A percentile compares a stretch with the other conserved stretches of the same genome.
phyloP scores from a whole-genome alignment of 2,888 invertebrate genomes.

The Campoplex capitator region DNA sequence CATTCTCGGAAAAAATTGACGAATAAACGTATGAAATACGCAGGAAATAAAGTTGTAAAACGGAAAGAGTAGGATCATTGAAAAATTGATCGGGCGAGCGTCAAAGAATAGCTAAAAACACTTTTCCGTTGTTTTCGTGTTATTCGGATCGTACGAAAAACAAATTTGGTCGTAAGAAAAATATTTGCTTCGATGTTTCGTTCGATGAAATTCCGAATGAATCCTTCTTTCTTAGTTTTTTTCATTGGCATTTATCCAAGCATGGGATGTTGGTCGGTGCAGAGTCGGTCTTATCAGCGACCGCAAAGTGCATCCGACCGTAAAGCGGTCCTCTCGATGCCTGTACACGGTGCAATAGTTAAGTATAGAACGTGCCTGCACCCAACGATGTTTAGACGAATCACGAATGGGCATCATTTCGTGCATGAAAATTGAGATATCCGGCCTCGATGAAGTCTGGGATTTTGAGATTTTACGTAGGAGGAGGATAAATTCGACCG shows the following conservation, averaged over 20 bases:
- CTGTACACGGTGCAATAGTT: slow-evolving; percentile 46
- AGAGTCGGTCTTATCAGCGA: slow-evolving; percentile 70
- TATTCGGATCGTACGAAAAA: slow-evolving; percentile 10
- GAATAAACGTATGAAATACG: neutral
- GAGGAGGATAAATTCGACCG: slow-evolving; percentile 7
- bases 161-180: neutral
- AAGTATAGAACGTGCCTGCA: slow-evolving; percentile 54
- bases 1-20: neutral
- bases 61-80: neutral
- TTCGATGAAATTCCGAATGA: slow-evolving; percentile 32
- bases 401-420: slow-evolving; percentile 18
- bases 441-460: slow-evolving; percentile 10
- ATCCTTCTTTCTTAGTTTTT: neutral
- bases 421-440: slow-evolving; percentile 31
- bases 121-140: slow-evolving; percentile 2
- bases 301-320: slow-evolving; percentile 69
- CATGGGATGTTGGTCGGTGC: slow-evolving; percentile 81
- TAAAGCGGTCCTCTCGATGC: slow-evolving; percentile 65
- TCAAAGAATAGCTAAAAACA: neutral
- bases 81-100: neutral
- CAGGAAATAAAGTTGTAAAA: neutral
- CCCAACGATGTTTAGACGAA: slow-evolving; percentile 27
- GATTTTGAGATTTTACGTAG: slow-evolving; percentile 7
- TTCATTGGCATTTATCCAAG: slow-evolving; percentile 78
- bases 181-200: slow-evolving; percentile 4